Percentiles rank a stretch among this genome's conserved stretches.
These are phyloP conservation scores for Coboldia fuscipes DNA, from an alignment of 1,140 invertebrate species.

Conservation along the genomic window DNA sequence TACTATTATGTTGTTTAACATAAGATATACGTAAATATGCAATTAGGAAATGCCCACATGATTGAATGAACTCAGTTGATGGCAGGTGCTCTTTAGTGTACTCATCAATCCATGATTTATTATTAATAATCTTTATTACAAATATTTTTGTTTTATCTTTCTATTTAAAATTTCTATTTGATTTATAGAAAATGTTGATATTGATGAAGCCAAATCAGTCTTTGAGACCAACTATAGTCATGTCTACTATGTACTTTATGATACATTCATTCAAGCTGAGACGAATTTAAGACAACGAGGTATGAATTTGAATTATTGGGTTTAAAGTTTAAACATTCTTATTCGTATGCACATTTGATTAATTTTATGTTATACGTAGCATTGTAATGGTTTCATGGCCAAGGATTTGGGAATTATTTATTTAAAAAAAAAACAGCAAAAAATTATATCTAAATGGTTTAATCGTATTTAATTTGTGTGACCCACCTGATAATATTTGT, in stretches of 20 bases:
- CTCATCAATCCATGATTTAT: not conserved
- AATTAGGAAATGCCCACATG: not conserved
- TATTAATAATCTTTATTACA: slow-evolving; percentile 1
- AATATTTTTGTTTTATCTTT: slow-evolving; percentile 12
- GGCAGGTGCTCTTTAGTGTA: not conserved
- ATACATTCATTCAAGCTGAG: slow-evolving; percentile 81
- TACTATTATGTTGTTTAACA: not conserved
- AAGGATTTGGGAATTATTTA: no score
- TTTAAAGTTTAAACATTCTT: slow-evolving; percentile 1
- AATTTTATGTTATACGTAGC: no score
- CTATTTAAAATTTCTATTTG: slow-evolving; percentile 83
- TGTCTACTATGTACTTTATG: slow-evolving; percentile 88
- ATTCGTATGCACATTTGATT: no score
- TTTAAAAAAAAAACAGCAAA: no score
- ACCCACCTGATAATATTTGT: no score
- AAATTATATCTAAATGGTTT: no score
- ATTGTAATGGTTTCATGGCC: no score
- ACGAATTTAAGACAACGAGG: slow-evolving; percentile 77
- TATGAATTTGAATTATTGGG: slow-evolving; percentile 22
- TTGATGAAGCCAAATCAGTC: slow-evolving; percentile 69
- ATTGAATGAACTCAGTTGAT: not conserved
- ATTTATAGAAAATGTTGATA: slow-evolving; percentile 78
- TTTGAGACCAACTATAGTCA: slow-evolving; percentile 89
- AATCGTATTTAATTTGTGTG: no score
- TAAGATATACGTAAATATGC: not conserved